Percentiles rank a stretch among this genome's conserved stretches.
Evolutionary conservation across 2,113 vertebrate genomes (phyloP).

Genomic region (Marmota flaviventris): DNA sequence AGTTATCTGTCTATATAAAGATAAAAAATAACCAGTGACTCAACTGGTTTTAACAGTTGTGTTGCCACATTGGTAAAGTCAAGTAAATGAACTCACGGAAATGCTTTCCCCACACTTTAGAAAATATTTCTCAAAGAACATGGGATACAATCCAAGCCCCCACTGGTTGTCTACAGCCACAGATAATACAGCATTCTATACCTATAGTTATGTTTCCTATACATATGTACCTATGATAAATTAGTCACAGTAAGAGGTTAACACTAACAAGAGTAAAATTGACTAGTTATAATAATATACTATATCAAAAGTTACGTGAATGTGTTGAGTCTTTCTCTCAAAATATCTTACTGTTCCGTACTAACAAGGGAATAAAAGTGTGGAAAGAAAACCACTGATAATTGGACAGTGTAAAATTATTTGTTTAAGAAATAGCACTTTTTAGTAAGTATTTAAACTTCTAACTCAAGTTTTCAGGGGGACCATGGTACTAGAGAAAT

Average conservation of each 20-base stretch:
- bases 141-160: too few relatives aligned
- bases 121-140: neutral
- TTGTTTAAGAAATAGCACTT: constrained; percentile 7
- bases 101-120: neutral
- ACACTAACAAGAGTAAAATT: neutral
- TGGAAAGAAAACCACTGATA: neutral
- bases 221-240: neutral
- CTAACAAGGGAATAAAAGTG: neutral
- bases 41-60: neutral
- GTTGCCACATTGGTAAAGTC: neutral
- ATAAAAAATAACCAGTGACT: neutral
- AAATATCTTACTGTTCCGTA: neutral
- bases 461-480: neutral
- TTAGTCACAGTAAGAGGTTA: neutral
- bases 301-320: neutral
- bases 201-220: neutral
- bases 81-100: neutral
- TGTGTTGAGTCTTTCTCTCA: neutral
- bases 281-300: neutral
- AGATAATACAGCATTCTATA: neutral
- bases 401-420: neutral
- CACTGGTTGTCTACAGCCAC: neutral
- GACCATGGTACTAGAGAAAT: neutral
- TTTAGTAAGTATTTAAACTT: neutral
- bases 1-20: neutral